These are phyloP conservation scores for Caloenas nicobarica DNA, from an alignment of 2,113 vertebrate species.

Conservation along the genomic window DNA sequence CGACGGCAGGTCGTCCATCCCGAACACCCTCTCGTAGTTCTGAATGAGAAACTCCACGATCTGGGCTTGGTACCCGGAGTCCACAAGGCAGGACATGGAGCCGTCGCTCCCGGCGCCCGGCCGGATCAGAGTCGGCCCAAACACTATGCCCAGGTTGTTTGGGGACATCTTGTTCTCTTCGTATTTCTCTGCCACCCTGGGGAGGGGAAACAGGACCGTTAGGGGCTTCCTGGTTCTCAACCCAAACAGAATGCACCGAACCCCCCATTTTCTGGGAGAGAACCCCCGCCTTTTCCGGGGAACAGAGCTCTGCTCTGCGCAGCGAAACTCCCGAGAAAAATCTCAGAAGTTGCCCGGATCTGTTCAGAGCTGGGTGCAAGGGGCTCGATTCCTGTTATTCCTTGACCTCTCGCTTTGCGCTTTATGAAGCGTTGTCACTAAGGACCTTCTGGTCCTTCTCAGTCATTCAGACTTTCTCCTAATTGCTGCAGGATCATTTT, in stretches of 20 bases:
- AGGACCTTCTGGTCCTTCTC: not conserved
- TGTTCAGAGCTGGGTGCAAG: not conserved
- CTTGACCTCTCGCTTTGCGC: not conserved
- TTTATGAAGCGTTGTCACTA: not conserved
- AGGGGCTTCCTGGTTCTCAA: not conserved
- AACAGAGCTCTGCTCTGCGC: not conserved
- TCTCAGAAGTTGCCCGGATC: not conserved
- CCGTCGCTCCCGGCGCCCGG: slow-evolving; percentile 71
- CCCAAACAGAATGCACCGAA: not conserved
- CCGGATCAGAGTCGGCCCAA: slow-evolving; percentile 89
- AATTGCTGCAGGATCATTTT: not conserved
- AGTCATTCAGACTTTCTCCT: not conserved
- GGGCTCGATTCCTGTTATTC: not conserved
- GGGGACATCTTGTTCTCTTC: slow-evolving; percentile 94
- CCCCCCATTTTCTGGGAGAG: not conserved
- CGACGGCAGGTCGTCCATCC: slow-evolving; percentile 64
- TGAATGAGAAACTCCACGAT: slow-evolving; percentile 89
- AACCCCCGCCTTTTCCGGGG: not conserved
- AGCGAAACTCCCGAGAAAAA: not conserved
- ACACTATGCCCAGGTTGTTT: slow-evolving; percentile 92
- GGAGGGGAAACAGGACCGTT: not conserved
- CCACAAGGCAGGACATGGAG: slow-evolving; percentile 82
- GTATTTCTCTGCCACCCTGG: slow-evolving; percentile 83
- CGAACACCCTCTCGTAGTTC: slow-evolving; percentile 82
- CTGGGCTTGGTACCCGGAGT: slow-evolving; percentile 86